Conservation (phyloP, 2,113 vertebrate species). For the Hemibagrus wyckioides region DNA sequence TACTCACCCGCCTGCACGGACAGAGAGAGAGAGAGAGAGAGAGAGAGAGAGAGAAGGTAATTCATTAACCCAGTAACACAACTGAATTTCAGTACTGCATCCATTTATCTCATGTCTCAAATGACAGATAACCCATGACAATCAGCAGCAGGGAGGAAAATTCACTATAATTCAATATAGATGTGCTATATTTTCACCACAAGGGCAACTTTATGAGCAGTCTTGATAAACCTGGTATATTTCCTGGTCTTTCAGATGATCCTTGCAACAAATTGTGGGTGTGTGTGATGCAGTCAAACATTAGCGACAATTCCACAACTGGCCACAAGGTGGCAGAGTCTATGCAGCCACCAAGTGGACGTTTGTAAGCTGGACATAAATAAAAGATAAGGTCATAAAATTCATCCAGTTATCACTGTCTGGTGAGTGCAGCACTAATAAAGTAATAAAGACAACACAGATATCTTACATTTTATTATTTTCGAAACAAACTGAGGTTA, state of each 20-base stretch:
- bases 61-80: neutral
- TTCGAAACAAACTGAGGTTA: neutral
- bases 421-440: neutral
- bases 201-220: neutral
- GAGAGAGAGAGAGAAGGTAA: neutral
- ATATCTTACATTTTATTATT: neutral
- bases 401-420: conserved; percentile 28
- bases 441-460: neutral
- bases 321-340: conserved; percentile 49
- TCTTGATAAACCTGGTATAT: neutral
- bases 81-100: neutral
- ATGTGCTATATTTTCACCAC: neutral
- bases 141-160: conserved; percentile 1
- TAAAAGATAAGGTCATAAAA: conserved; percentile 26
- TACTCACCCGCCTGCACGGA: conserved; percentile 91
- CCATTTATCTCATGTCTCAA: neutral
- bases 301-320: neutral
- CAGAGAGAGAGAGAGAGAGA: neutral
- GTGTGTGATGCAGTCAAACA: neutral
- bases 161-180: neutral
- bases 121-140: conserved; percentile 14
- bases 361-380: neutral
- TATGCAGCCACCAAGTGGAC: neutral
- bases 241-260: neutral
- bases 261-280: neutral